phyloP scores from a whole-genome alignment of 2,888 invertebrate species.

The Amphipoea lucens region DNA sequence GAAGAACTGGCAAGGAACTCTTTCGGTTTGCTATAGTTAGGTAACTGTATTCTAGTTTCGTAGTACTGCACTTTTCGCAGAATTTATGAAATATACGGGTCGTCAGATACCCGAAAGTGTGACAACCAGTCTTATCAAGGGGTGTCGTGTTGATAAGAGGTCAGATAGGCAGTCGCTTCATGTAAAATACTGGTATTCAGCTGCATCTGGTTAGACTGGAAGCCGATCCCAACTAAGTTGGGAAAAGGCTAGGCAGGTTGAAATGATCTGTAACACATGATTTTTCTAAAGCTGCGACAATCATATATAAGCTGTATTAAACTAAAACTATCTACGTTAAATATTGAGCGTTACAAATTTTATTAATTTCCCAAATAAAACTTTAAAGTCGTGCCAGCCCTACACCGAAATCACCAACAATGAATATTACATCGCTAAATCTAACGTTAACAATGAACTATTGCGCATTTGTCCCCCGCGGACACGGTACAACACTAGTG shows the following conservation, averaged over 20 bases:
- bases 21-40: too few species aligned
- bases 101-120: too few species aligned
- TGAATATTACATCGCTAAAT: slow-evolving; percentile 70
- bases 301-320: neutral
- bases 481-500: slow-evolving; percentile 39
- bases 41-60: too few species aligned
- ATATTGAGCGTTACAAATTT: neutral
- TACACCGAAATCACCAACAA: slow-evolving; percentile 43
- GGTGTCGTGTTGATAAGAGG: too few species aligned
- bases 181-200: too few species aligned
- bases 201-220: too few species aligned
- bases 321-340: neutral
- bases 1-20: neutral
- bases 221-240: too few species aligned
- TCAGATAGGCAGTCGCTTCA: too few species aligned
- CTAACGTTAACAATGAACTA: slow-evolving; percentile 63
- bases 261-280: neutral
- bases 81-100: neutral
- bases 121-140: too few species aligned
- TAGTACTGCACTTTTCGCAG: neutral
- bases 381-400: slow-evolving; percentile 47
- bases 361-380: neutral
- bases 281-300: neutral
- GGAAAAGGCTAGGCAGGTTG: too few species aligned
- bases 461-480: slow-evolving; percentile 77